Conservation (phyloP, 2,888 invertebrate genomes). For the Beris morrisii region DNA sequence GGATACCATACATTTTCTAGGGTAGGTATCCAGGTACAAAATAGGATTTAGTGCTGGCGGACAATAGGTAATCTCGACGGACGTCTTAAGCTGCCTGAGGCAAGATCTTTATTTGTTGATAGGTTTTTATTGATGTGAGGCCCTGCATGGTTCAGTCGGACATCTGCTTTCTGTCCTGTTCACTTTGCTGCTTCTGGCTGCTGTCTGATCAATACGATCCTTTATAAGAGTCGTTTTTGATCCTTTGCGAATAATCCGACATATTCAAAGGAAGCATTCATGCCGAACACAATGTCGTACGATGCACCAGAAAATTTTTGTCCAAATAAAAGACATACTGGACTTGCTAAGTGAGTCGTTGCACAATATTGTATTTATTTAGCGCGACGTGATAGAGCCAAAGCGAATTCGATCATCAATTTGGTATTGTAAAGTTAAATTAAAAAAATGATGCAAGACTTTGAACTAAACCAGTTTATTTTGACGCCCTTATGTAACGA, state of each 20-base stretch:
- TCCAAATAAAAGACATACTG: too few species aligned
- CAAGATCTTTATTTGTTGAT: slow-evolving; percentile 26
- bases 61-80: neutral
- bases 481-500: too few species aligned
- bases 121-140: slow-evolving; percentile 19
- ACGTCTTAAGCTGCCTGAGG: slow-evolving; percentile 11
- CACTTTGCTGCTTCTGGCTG: slow-evolving; percentile 6
- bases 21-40: neutral
- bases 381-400: too few species aligned
- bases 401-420: too few species aligned
- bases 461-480: too few species aligned
- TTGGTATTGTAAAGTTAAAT: too few species aligned
- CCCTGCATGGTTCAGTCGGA: slow-evolving; percentile 16
- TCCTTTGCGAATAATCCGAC: slow-evolving; percentile 21
- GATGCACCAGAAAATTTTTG: neutral
- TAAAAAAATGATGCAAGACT: too few species aligned
- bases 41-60: slow-evolving; percentile 15
- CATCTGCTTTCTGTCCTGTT: slow-evolving; percentile 18
- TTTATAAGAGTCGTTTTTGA: slow-evolving; percentile 6
- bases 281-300: neutral
- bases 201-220: slow-evolving; percentile 12
- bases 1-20: too few species aligned
- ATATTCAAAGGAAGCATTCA: neutral
- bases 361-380: too few species aligned
- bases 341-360: too few species aligned